These are phyloP conservation scores for Hypotaenidia philippensis DNA, from an alignment of 2,797 vertebrate genomes.

Conservation along the genomic window DNA sequence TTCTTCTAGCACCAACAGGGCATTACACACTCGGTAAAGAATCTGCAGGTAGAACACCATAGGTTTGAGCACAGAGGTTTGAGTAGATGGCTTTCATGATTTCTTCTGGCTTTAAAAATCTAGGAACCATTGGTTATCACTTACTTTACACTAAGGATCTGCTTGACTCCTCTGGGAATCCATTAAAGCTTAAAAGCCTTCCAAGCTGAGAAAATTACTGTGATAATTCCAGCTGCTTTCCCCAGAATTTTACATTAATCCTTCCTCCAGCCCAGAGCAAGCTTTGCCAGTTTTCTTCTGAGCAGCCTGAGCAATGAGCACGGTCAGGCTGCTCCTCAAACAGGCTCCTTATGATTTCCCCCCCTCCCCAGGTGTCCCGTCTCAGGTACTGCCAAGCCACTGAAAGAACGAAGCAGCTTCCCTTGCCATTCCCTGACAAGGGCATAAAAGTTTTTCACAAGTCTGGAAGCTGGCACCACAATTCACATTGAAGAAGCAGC, in stretches of 20 bases:
- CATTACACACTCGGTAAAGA: background rate
- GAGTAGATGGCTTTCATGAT: background rate
- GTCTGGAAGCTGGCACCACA: background rate
- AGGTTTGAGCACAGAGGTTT: background rate
- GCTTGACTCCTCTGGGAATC: background rate
- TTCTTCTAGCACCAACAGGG: background rate
- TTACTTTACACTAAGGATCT: background rate
- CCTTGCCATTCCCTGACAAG: background rate
- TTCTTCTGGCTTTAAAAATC: background rate
- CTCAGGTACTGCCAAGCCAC: background rate
- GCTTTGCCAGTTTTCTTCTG: background rate
- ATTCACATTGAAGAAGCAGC: background rate
- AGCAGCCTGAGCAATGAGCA: background rate
- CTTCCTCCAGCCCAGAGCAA: background rate
- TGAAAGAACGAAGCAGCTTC: background rate
- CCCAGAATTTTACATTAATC: background rate
- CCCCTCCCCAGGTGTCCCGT: rapidly evolving
- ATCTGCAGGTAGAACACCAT: background rate
- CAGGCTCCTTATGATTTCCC: background rate
- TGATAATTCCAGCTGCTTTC: slow-evolving; percentile 8
- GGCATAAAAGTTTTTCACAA: background rate
- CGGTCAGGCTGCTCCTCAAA: background rate
- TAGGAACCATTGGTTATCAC: background rate
- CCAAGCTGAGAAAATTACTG: background rate
- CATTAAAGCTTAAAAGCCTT: background rate